Evolutionary conservation across 2,797 vertebrate species (phyloP), one percentile per base, ranked within the genome.

Genomic region (Psittacula derbiana): DNA sequence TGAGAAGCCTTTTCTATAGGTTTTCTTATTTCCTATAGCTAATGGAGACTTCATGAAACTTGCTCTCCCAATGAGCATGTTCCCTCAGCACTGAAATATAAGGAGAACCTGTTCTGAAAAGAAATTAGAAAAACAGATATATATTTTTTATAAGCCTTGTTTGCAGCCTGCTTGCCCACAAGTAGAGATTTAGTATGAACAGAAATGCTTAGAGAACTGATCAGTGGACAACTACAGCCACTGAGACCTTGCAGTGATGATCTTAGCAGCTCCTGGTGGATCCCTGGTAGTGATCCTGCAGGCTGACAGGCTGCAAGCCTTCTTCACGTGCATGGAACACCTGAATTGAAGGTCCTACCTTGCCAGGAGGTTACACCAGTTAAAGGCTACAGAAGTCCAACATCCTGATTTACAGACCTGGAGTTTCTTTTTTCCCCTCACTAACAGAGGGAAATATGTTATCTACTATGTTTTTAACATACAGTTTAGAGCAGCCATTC

Each of bases 221-320:
- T 31, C 46, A 23, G 19, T n/a, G 44, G 43, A 81, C 53, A 52
- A 33, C n/a, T 52, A 5, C 1, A 2, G 62, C 58, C 65, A 49
- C 28, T 10, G 55, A 64, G 28, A 52, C 6, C 43, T 41, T 33
- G 18, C 44, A 73, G 2, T 30, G 72, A 50, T 2, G 1, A 78
- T 7, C 40, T 28, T 28, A 25, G 55, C 44, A 65, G 65, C 50
- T 60, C 46, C 61, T 69, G 36, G 36, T 4, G 36, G 36, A 41
- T 31, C 25, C 4, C 8, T 20, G 38, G 28, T 5, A 58, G n/a
- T 0, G 4, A 33, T 6, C 3, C 58, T 27, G 17, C 3, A 65
- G 40, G 52, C 57, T 46, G 43, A 41, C 25, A 58, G 52, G n/a
- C 62, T 41, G 20, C 12, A 38, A 75, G 19, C 13, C n/a, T 53